Evolutionary conservation across 2,888 invertebrate genomes (phyloP).

Genomic region (Synergus itoensis): DNA sequence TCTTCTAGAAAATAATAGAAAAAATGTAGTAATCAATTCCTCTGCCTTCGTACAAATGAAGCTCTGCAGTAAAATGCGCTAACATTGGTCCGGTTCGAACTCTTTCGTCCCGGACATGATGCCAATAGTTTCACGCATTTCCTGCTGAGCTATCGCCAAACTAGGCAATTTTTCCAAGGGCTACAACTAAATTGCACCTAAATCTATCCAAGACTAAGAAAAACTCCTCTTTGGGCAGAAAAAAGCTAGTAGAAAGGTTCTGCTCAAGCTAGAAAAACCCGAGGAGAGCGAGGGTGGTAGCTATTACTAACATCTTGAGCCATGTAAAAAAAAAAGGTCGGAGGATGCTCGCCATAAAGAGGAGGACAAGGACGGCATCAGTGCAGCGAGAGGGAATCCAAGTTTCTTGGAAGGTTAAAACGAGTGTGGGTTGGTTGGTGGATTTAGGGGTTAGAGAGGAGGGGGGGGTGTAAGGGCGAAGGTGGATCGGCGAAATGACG

Average conservation of each 20-base stretch:
- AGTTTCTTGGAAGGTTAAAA: slow-evolving; percentile 48
- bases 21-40: too few species aligned
- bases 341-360: slow-evolving; percentile 43
- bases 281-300: background rate
- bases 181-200: background rate
- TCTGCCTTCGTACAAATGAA: too few species aligned
- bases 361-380: slow-evolving; percentile 37
- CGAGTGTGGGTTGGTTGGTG: slow-evolving; percentile 22
- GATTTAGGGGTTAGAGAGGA: slow-evolving; percentile 45
- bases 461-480: slow-evolving; percentile 22
- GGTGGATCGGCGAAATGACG: slow-evolving; percentile 29
- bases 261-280: background rate
- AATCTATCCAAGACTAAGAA: background rate
- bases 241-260: background rate
- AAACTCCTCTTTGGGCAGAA: background rate
- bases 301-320: slow-evolving; percentile 44
- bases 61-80: too few species aligned
- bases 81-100: too few species aligned
- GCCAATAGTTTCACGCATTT: too few species aligned
- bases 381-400: slow-evolving; percentile 39
- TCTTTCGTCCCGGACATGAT: too few species aligned
- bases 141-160: too few species aligned
- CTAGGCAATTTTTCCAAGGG: too few species aligned
- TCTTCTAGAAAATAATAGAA: too few species aligned
- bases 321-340: slow-evolving; percentile 47